These are phyloP conservation scores for Eretmocerus hayati DNA, from an alignment of 2,888 invertebrate species.

Conservation along the genomic window DNA sequence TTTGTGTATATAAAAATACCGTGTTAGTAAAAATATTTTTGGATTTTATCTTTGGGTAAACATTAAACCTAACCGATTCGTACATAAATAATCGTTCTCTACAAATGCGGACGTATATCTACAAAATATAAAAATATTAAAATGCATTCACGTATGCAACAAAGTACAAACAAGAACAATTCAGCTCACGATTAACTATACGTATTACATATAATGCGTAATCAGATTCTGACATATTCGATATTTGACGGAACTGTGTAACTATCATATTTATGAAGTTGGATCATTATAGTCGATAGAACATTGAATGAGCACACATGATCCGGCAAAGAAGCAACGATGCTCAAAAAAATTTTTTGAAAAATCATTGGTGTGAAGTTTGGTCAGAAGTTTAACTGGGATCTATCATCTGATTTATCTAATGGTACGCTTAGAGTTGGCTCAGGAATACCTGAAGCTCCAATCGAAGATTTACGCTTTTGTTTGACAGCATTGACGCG, in stretches of 20 bases:
- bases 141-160: not conserved
- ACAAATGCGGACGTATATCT: not conserved
- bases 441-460: constrained; percentile 6
- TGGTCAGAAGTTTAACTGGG: not conserved
- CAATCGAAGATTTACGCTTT: constrained; percentile 34
- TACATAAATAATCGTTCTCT: constrained; percentile 5
- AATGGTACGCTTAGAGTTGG: not conserved
- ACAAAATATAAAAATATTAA: constrained; percentile 3
- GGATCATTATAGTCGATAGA: not conserved
- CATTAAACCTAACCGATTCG: constrained; percentile 9
- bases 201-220: too few relatives aligned
- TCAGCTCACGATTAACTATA: not conserved
- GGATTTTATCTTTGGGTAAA: constrained; percentile 40
- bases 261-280: too few relatives aligned
- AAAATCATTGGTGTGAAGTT: constrained; percentile 1
- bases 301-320: not conserved
- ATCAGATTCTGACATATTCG: too few relatives aligned
- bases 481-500: constrained; percentile 31
- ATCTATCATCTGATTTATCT: not conserved
- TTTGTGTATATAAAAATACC: constrained; percentile 26
- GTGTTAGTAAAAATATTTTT: constrained; percentile 42
- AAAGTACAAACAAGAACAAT: not conserved
- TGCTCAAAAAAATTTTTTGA: not conserved
- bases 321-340: not conserved
- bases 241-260: too few relatives aligned